Evolutionary conservation across 2,888 invertebrate genomes (phyloP).

Genomic region (Ametastegia equiseti): DNA sequence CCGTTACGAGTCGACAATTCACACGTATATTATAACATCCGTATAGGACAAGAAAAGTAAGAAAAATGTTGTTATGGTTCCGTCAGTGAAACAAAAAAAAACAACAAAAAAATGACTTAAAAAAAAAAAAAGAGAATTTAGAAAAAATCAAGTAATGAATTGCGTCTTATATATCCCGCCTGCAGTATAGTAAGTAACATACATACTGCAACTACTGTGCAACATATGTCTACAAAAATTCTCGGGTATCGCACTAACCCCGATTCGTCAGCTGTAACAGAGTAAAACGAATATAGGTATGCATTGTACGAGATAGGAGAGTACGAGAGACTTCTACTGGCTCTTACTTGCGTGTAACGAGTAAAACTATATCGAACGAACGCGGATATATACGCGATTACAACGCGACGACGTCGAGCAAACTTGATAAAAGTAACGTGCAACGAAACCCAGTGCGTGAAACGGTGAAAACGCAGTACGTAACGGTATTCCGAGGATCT

Average conservation of each 20-base stretch:
- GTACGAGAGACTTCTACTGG: constrained; percentile 3
- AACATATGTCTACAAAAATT: constrained; percentile 23
- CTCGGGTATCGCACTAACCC: constrained; percentile 19
- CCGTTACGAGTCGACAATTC: neutral
- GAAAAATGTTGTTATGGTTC: neutral
- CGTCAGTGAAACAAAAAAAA: neutral
- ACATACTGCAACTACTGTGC: neutral
- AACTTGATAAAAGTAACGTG: constrained; percentile 14
- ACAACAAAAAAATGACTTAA: neutral
- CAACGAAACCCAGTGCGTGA: constrained; percentile 12
- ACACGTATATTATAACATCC: neutral
- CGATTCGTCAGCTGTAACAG: constrained; percentile 30
- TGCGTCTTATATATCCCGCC: neutral
- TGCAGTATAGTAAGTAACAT: neutral
- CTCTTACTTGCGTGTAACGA: neutral
- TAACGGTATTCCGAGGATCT: constrained; percentile 15
- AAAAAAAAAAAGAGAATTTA: neutral
- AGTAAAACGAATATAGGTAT: neutral
- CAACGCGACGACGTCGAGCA: neutral
- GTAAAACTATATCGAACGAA: neutral
- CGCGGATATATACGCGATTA: neutral
- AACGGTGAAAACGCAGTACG: constrained; percentile 28
- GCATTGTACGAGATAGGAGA: no score
- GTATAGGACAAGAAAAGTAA: neutral
- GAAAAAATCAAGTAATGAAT: no score